Conservation (phyloP, 30 jellyfish, hydroid and myxozoan genomes). For the Pelagia noctiluca region DNA sequence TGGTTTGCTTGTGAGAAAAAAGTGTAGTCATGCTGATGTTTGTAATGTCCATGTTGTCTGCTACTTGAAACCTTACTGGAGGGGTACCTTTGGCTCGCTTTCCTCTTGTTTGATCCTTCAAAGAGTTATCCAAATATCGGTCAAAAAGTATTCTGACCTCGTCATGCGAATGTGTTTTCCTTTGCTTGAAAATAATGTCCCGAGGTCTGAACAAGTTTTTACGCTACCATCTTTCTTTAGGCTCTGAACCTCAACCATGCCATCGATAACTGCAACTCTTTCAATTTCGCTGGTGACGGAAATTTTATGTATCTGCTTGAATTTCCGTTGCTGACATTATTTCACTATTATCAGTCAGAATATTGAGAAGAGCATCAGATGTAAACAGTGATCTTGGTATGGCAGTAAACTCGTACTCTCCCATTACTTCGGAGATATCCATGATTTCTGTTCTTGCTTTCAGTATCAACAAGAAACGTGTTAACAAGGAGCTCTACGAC, state of each 20-base stretch:
- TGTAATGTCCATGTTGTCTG: constrained; percentile 33
- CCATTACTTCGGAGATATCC: constrained; percentile 55
- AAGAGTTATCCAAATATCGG: constrained; percentile 37
- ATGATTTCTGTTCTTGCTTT: constrained; percentile 45
- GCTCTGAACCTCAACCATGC: constrained; percentile 59
- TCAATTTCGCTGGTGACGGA: constrained; percentile 29
- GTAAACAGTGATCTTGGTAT: constrained; percentile 46
- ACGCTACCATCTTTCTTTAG: constrained; percentile 48
- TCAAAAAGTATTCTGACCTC: constrained; percentile 16
- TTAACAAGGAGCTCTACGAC: constrained; percentile 28
- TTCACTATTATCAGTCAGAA: constrained; percentile 34
- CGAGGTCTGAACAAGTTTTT: constrained; percentile 43
- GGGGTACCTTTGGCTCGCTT: constrained; percentile 46
- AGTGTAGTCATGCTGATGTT: constrained; percentile 26
- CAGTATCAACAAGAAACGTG: constrained; percentile 23
- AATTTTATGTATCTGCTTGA: constrained; percentile 26
- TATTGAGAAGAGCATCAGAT: constrained; percentile 50
- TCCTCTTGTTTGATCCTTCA: constrained; percentile 45
- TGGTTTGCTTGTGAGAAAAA: constrained; percentile 10
- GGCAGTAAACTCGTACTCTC: constrained; percentile 54
- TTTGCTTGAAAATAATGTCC: constrained; percentile 10
- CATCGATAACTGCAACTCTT: constrained; percentile 54
- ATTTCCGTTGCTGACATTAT: constrained; percentile 48
- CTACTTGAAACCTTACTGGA: constrained; percentile 22
- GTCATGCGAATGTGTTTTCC: constrained; percentile 9